These are phyloP conservation scores for Glaucopsyche alexis DNA, from an alignment of 2,888 invertebrate species.

Conservation along the genomic window DNA sequence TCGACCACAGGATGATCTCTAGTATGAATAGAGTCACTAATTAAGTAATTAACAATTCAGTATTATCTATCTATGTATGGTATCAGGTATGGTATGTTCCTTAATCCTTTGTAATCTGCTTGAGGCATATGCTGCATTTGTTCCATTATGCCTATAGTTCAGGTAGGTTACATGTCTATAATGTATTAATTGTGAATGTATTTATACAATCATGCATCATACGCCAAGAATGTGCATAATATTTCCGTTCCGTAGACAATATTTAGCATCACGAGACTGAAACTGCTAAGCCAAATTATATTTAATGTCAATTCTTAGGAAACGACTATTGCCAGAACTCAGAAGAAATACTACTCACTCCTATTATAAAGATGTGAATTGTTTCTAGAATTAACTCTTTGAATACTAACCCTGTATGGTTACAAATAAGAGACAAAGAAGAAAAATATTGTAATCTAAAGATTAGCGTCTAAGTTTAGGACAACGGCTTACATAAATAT, in stretches of 20 bases:
- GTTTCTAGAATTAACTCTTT: neutral
- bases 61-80: too few relatives aligned
- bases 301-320: conserved; percentile 25
- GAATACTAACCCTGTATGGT: too few relatives aligned
- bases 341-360: neutral
- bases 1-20: too few relatives aligned
- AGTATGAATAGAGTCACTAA: neutral
- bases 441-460: too few relatives aligned
- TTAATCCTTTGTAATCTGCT: too few relatives aligned
- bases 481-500: too few relatives aligned
- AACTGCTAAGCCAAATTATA: conserved; percentile 28
- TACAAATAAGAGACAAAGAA: too few relatives aligned
- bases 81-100: too few relatives aligned
- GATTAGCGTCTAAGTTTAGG: too few relatives aligned
- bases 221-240: conserved; percentile 31
- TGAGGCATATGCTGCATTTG: neutral
- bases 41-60: neutral
- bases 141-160: neutral
- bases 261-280: conserved; percentile 28
- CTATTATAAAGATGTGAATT: neutral
- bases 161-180: neutral
- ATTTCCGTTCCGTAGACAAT: conserved; percentile 32
- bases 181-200: conserved; percentile 1
- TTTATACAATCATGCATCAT: conserved; percentile 21
- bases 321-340: neutral